Evolutionary conservation across 2,888 invertebrate genomes (phyloP), one percentile per base, ranked within the genome.

Genomic region (Rhabditoides inermis): DNA sequence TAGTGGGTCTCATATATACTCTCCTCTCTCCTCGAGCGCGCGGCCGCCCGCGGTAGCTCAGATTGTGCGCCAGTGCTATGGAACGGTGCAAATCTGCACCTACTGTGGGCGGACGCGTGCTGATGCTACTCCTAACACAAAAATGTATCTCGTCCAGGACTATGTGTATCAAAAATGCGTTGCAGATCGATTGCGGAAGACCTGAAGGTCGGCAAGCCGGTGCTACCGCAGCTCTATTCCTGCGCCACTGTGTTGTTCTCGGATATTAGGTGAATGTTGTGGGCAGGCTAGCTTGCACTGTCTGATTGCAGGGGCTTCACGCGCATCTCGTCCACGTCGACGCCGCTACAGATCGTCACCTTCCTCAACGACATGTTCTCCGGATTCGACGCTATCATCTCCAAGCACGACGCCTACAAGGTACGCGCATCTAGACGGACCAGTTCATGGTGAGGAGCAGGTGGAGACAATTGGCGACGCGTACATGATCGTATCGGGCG

Each of bases 321-420:
- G 4, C 42, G 69, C n/a, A 75, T 73, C 23, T 73, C 72, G 2
- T 74, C 73, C 6, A 71, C 73, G 7, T 74, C 73, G 2, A 75
- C 72, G 2, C 73, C 73, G 2, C 55, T 73, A 1, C 73, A 73
- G 56, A 65, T 73, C 37, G 73, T 73, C 32, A 74, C 68, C n/a
- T 73, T 73, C 56, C 54, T 73, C 15, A 73, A 73, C 54, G 73
- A 73, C 47, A 63, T 73, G 66, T 73, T 73, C 58, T 69, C 69
- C 39, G 73, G 74, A 3, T 74, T 74, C 50, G 74, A 74, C 53
- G 69, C 71, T 1, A 75, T 74, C 44, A 74, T 74, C 50, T 64
- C 74, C 20, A 75, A 70, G 48, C 74, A 74, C 44, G 74, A 74
- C 51, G 74, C 74, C 1, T 74, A 74, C 56, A 74, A 74, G 59